A percentile compares a stretch with the other conserved stretches of the same genome.
These are phyloP conservation scores for Ptychodera flava DNA, from an alignment of 35 echinoderm and acorn worm genomes.

Conservation along the genomic window DNA sequence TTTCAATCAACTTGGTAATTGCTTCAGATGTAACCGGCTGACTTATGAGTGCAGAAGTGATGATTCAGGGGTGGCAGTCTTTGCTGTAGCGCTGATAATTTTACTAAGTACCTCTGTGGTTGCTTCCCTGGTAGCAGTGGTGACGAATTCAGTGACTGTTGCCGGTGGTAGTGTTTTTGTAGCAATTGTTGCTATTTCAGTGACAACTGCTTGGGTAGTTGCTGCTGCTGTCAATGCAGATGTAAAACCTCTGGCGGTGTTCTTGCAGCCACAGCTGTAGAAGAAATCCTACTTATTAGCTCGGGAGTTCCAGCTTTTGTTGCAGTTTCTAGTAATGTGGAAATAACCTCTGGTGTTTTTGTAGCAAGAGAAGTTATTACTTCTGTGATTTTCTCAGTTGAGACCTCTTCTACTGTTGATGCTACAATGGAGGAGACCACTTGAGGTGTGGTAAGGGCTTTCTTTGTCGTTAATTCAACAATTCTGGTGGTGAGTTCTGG, in stretches of 20 bases:
- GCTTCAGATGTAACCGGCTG: no score
- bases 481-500: background rate
- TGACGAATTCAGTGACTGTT: background rate
- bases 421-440: no score
- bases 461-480: background rate
- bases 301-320: background rate
- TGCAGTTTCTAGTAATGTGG: background rate
- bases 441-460: background rate
- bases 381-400: background rate
- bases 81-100: background rate
- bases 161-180: background rate
- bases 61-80: background rate
- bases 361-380: background rate
- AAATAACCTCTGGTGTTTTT: background rate
- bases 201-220: background rate
- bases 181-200: background rate
- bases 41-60: background rate
- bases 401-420: background rate
- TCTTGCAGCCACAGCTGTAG: background rate
- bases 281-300: no score
- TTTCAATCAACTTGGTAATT: no score
- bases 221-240: background rate
- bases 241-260: background rate
- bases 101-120: background rate
- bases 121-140: background rate